Evolutionary conservation across 2,888 invertebrate genomes (phyloP).

Genomic region (Pseudococcus longispinus): DNA sequence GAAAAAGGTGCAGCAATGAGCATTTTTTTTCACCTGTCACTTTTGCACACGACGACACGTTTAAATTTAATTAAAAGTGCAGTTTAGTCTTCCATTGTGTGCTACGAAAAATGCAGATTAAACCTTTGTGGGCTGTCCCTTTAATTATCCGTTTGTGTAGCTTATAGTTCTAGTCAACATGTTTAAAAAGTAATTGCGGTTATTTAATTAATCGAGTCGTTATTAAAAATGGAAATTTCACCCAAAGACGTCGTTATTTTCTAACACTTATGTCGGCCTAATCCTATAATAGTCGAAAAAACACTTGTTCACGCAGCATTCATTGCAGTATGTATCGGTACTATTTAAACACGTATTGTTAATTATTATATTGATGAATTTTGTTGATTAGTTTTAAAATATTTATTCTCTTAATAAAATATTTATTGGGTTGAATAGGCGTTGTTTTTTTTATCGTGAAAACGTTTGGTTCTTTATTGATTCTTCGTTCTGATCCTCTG

Average conservation of each 20-base stretch:
- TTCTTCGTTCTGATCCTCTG: no score
- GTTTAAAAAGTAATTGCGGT: constrained; percentile 10
- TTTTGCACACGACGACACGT: neutral
- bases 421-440: constrained; percentile 51
- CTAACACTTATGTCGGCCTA: constrained; percentile 23
- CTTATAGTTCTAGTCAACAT: constrained; percentile 52
- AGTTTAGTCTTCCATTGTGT: constrained; percentile 42
- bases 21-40: constrained; percentile 23
- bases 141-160: constrained; percentile 32
- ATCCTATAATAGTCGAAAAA: neutral
- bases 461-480: no score
- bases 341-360: constrained; percentile 54
- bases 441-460: constrained; percentile 2
- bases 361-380: constrained; percentile 51
- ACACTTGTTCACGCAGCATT: constrained; percentile 38
- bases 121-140: constrained; percentile 16
- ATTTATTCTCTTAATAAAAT: constrained; percentile 56
- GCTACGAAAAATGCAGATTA: neutral
- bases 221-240: constrained; percentile 4
- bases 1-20: neutral
- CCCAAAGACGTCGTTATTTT: constrained; percentile 1
- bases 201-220: constrained; percentile 5
- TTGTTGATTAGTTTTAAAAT: constrained; percentile 58
- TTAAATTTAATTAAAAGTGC: neutral
- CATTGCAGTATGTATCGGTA: constrained; percentile 40